Base-by-base conservation (phyloP, 2,888 invertebrate genomes). In the Masnerella sp. region DNA sequence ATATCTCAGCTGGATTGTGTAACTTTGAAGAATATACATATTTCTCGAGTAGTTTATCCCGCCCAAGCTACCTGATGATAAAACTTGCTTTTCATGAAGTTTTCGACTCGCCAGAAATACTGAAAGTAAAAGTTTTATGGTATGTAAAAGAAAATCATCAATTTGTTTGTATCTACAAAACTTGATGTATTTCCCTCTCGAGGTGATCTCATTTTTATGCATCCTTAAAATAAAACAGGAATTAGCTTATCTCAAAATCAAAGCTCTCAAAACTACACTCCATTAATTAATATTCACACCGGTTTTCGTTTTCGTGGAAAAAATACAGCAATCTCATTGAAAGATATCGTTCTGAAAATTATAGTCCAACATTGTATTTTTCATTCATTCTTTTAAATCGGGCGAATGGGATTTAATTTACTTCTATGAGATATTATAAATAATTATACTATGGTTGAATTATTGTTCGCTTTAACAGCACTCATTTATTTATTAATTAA, bases 401-500 rank as follows among this genome's bases (percentile, higher is more conserved):
- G n/a, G n/a, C n/a, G n/a, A n/a, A n/a, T n/a, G n/a, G n/a, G n/a
- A n/a, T n/a, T n/a, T n/a, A n/a, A n/a, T n/a, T n/a, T n/a, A n/a
- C n/a, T n/a, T n/a, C n/a, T n/a, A n/a, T n/a, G n/a, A n/a, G n/a
- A n/a, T n/a, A n/a, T n/a, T n/a, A n/a, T n/a, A n/a, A n/a, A n/a
- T n/a, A n/a, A n/a, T n/a, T n/a, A n/a, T n/a, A n/a, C n/a, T n/a
- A n/a, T n/a, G n/a, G n/a, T n/a, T n/a, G n/a, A n/a, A n/a, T n/a
- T n/a, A n/a, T n/a, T n/a, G n/a, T n/a, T n/a, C n/a, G n/a, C n/a
- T n/a, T n/a, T n/a, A n/a, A n/a, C n/a, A n/a, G n/a, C n/a, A n/a
- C n/a, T n/a, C n/a, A n/a, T n/a, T n/a, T 32, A 17, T 17, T 49
- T 36, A 42, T 42, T 56, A 43, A 56, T 56, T 58, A 34, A 22